Evolutionary conservation across 2,797 vertebrate genomes (phyloP), one percentile per base, ranked within the genome.

Genomic region (Oreortyx pictus): DNA sequence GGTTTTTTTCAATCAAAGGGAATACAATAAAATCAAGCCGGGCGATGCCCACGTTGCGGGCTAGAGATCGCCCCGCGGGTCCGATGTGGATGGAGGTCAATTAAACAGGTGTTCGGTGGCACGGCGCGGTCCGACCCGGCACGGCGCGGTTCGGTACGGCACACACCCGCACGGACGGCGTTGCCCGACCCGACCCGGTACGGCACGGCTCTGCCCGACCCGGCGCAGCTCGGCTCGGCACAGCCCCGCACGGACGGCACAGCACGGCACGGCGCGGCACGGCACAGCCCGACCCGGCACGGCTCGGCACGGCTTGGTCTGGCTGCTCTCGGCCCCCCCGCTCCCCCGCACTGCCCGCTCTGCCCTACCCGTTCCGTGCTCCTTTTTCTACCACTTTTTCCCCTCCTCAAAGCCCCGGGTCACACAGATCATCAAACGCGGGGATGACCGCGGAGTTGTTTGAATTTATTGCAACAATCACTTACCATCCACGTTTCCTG

Each of bases 401-500:
- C 87, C 74, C 84, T 67, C 74, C 86, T 88, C 11, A 70, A 52
- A 89, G 68, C 41, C 47, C 70, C 86, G 25, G 78, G 75, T 86
- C 90, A 65, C 93, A 93, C 94, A 92, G 90, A 88, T 87, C 94
- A 90, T 95, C 93, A 92, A 91, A 88, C 72, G 90, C 64, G 83
- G 82, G 82, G 96, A 95, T 95, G 94, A 50, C 92, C 87, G 50
- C 52, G 39, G 92, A 94, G 89, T 95, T 87, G 95, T 96, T 95
- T 90, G 95, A 91, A 96, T 96, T 95, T 96, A 97, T 96, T 95
- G 92, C 96, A 93, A 96, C 95, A 95, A 95, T 96, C 94, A 93
- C 94, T 97, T 96, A 88, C 95, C 96, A 95, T 86, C 79, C 96
- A 96, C 94, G 88, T 96, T 97, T 97, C 97, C 97, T 97, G 97